phyloP scores from a whole-genome alignment of 2,113 vertebrate species.

The Gallinago undulata region DNA sequence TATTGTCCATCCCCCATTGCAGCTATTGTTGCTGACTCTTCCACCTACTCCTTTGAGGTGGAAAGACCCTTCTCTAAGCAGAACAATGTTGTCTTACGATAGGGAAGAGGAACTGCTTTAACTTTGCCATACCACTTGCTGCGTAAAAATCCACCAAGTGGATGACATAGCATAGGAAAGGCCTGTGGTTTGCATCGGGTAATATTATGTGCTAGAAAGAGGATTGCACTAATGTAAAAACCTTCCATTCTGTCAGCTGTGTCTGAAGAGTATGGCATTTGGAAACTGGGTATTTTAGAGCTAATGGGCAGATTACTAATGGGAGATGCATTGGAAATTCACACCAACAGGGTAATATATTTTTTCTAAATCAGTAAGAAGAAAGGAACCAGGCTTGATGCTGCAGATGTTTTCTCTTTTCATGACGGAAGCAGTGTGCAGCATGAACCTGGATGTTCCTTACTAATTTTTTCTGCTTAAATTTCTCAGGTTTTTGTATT shows the following conservation, averaged over 20 bases:
- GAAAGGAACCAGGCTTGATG: not conserved
- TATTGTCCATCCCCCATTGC: not conserved
- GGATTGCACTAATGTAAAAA: not conserved
- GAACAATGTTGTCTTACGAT: not conserved
- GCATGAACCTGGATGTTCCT: not conserved
- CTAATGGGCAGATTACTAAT: not conserved
- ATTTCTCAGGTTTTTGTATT: not conserved
- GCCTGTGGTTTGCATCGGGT: not conserved
- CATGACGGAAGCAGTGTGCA: not conserved
- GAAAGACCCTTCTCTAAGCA: not conserved
- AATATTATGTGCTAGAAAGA: not conserved
- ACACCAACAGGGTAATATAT: not conserved
- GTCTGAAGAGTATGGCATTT: not conserved
- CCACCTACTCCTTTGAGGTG: not conserved
- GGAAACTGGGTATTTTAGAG: not conserved
- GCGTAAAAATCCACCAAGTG: not conserved
- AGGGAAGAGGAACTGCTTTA: not conserved
- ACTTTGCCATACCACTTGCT: not conserved
- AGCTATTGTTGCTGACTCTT: not conserved
- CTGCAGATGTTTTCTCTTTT: not conserved
- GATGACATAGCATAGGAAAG: not conserved
- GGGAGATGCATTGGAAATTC: not conserved
- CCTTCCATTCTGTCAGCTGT: not conserved
- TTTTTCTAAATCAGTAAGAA: not conserved
- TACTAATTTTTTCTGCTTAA: not conserved